Evolutionary conservation across 2,888 invertebrate species (phyloP).

Genomic region (Luperina nickerlii): DNA sequence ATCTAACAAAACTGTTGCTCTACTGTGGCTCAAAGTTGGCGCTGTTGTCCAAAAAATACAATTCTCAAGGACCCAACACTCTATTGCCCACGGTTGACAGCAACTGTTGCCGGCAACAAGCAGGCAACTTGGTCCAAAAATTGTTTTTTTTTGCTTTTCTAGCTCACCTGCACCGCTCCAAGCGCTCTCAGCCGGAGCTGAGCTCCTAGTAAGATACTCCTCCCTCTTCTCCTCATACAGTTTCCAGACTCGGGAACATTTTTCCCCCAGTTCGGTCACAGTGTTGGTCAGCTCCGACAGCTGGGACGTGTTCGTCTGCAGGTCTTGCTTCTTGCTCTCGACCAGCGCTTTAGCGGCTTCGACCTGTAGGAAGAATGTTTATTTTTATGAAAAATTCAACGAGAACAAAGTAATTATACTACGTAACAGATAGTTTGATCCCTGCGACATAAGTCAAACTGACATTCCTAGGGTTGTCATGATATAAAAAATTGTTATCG

Average conservation of each 20-base stretch:
- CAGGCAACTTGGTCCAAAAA: neutral
- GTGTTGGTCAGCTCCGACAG: slow-evolving; percentile 93
- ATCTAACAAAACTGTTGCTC: neutral
- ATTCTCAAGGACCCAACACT: neutral
- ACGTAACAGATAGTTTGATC: too few relatives aligned
- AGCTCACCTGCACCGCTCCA: slow-evolving; percentile 76
- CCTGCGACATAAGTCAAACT: too few relatives aligned
- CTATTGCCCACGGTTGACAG: neutral
- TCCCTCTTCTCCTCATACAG: slow-evolving; percentile 92
- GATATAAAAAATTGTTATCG: too few relatives aligned
- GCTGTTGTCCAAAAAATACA: neutral
- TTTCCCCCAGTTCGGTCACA: slow-evolving; percentile 91
- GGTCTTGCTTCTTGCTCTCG: slow-evolving; percentile 94
- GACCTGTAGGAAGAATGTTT: slow-evolving; percentile 84
- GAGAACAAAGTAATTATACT: too few relatives aligned
- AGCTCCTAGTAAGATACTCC: slow-evolving; percentile 80
- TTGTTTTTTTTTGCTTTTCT: neutral
- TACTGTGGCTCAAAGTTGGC: neutral
- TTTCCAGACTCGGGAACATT: slow-evolving; percentile 89
- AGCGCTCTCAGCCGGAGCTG: slow-evolving; percentile 84
- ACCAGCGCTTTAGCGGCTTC: slow-evolving; percentile 95
- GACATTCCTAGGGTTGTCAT: too few relatives aligned
- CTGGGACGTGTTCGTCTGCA: slow-evolving; percentile 94
- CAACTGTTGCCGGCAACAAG: slow-evolving; percentile 14
- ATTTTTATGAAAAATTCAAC: too few relatives aligned